Base-by-base conservation (phyloP, 2,888 invertebrate species). In the Cerastoderma edule region DNA sequence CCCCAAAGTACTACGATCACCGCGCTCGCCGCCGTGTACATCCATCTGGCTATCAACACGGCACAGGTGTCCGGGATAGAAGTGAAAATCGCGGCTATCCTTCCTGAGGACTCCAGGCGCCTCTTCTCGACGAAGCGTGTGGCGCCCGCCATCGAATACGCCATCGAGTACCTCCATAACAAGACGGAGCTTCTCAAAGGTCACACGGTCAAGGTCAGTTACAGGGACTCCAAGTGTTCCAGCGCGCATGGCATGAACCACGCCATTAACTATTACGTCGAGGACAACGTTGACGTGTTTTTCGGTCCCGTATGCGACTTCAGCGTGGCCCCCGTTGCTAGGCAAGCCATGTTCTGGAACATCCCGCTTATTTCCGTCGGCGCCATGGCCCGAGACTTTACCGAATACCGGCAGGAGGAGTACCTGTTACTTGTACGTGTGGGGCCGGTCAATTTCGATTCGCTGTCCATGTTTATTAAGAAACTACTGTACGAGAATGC, bases 291-390 rank as follows among this genome's bases (percentile, higher is more conserved):
- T n/a, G 79, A 90, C 72, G 87, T 89, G 0, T 91, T 90, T 67
- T 83, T 92, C 50, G 92, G 92, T 0, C 92, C 92, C 2, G 85
- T 85, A 13, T 91, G 91, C 80, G 92, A 92, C 75, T 92, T 96
- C 53, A 96, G 97, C 0, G 92, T 97, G 86, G 97, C 97, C 89
- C 97, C 97, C 0, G 97, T 98, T 1, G 97, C 97, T 8, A 94
- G 97, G 72, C 94, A 97, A 70, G 75, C 97, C 0, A 96, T 96
- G 1, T 97, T 96, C 92, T 97, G 97, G 97, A 86, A 88, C 48
- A 95, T 96, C 0, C 97, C 97, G 0, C 96, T 97, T 85, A 96
- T 97, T 86, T 97, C 97, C 10, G 87, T 87, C 1, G 92, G 91
- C 0, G 92, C 91, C 10, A 83, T 90, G 68, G 90, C 91, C 2